Percentiles rank a stretch among this genome's conserved stretches.
phyloP scores from a whole-genome alignment of 2,797 vertebrate species.

The Peromyscus eremicus region DNA sequence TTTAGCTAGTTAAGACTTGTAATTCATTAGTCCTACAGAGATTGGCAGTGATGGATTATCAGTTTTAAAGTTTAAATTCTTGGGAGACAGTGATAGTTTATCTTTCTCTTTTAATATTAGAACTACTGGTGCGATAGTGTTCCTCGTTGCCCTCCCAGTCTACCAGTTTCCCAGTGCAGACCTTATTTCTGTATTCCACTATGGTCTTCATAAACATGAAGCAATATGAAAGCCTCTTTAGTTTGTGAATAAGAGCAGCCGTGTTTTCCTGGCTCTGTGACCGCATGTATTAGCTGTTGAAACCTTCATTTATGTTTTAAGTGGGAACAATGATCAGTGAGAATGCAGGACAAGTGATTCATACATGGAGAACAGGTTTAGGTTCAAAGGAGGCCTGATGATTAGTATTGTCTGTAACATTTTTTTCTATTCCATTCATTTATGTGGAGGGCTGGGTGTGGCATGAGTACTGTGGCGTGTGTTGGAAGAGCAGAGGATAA shows the following conservation, averaged over 20 bases:
- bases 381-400: slow-evolving; percentile 26
- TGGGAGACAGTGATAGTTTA: not conserved
- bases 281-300: slow-evolving; percentile 46
- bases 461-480: accelerated
- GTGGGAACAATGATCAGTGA: not conserved
- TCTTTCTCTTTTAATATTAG: not conserved
- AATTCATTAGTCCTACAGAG: slow-evolving; percentile 33
- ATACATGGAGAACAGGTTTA: slow-evolving; percentile 60
- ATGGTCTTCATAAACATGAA: not conserved
- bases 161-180: not conserved
- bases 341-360: slow-evolving; percentile 63
- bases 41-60: slow-evolving; percentile 11
- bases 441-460: not conserved
- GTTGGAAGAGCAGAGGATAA: not conserved
- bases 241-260: not conserved
- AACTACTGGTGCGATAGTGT: not conserved
- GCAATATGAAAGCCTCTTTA: not conserved
- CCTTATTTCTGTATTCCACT: slow-evolving; percentile 6
- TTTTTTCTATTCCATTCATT: not conserved
- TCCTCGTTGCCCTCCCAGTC: not conserved
- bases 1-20: slow-evolving; percentile 38
- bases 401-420: not conserved
- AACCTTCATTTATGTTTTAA: slow-evolving; percentile 19
- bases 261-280: not conserved
- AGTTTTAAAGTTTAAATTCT: slow-evolving; percentile 12